Percentiles rank a stretch among this genome's conserved stretches.
phyloP scores from a whole-genome alignment of 1,140 invertebrate genomes.

The Trachelipus rathkii region DNA sequence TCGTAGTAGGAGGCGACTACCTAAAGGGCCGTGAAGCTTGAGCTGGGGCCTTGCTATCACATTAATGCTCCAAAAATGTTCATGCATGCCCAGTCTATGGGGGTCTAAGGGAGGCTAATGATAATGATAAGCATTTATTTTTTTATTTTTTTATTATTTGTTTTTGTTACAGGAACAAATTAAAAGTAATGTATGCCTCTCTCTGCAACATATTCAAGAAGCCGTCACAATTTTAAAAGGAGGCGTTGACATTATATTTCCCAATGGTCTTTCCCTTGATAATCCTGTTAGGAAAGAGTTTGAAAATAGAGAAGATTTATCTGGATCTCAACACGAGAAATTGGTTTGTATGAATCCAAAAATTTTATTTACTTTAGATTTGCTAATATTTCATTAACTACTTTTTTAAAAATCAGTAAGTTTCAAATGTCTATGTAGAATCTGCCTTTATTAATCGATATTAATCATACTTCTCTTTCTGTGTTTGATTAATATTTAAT shows the following conservation, averaged over 20 bases:
- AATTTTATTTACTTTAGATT: neutral
- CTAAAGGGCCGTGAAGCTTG: too few relatives aligned
- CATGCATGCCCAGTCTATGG: too few relatives aligned
- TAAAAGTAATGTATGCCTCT: conserved; percentile 62
- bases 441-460: too few relatives aligned
- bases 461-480: too few relatives aligned
- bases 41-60: too few relatives aligned
- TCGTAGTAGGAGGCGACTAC: too few relatives aligned
- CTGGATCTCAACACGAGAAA: conserved; percentile 69
- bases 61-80: too few relatives aligned
- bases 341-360: conserved; percentile 17
- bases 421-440: too few relatives aligned
- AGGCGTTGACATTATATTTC: conserved; percentile 86
- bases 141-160: too few relatives aligned
- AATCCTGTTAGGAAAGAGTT: conserved; percentile 83
- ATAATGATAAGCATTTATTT: too few relatives aligned
- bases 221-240: conserved; percentile 76
- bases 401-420: neutral
- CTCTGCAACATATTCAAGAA: conserved; percentile 62
- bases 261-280: conserved; percentile 86
- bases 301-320: conserved; percentile 81
- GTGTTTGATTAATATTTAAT: too few relatives aligned
- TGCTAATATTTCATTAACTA: neutral
- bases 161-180: conserved; percentile 61
- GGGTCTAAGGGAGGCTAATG: too few relatives aligned